Base-by-base conservation (phyloP, 2,797 vertebrate species). In the Esox masquinongy region DNA sequence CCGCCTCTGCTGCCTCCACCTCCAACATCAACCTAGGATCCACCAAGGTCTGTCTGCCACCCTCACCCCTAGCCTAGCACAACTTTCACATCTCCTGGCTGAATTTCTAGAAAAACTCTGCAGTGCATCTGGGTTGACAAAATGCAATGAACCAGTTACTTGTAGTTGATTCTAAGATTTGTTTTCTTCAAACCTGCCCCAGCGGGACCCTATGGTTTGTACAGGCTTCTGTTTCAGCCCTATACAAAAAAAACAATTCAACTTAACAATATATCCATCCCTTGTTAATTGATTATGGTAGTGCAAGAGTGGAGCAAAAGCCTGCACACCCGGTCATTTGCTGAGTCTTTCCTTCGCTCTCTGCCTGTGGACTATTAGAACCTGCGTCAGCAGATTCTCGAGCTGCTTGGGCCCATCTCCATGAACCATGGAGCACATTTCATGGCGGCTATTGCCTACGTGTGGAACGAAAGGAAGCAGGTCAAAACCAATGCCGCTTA, bases 401-500 rank as follows among this genome's bases (percentile, higher is more conserved):
- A 99, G 88, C 94, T 99, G 59, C 82, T 99, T 76, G 98, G 98
- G 16, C 98, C 98, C 7, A 98, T 99, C 89, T 99, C 98, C 82
- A 99, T 99, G 98, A 98, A 99, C 91, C 98, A 99, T 0, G 98
- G 98, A 0, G 95, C 97, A 83, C 97, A 99, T 82, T 99, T 99
- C 87, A 99, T 99, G 98, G 98, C 97, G 83, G 97, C 98, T n/a
- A 96, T 99, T 78, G 98, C 98, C 0, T 99, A 98, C 76, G 98
- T 99, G 36, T 99, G 98, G 98, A 99, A 99, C 85, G 97, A 99
- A 90, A 96, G 98, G 88, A 97, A 94, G 79, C 96, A 95, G 76
- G 92, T 92, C 76, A 98, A 97, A 90, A 90, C 90, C 36, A 80
- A 93, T 63, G 90, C 93, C 49, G 95, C 96, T 85, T 95, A 96